Conservation (phyloP, 2,888 invertebrate genomes). For the Exocentrus adspersus region DNA sequence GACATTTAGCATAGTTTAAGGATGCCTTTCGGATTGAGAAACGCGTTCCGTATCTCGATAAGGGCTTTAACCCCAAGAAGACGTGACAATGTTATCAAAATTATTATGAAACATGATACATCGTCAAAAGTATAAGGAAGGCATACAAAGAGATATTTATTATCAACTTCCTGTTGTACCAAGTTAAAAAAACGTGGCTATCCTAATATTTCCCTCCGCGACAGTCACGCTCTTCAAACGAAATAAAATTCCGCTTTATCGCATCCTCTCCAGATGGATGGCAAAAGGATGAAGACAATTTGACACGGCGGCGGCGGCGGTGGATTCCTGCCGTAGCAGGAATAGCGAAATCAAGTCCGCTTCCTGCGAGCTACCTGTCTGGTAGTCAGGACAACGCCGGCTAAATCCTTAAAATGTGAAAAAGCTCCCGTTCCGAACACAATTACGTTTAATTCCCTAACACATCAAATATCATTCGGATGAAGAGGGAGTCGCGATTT, state of each 20-base stretch:
- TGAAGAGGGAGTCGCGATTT: conserved; percentile 21
- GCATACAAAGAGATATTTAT: no score
- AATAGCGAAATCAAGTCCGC: conserved; percentile 10
- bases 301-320: conserved; percentile 18
- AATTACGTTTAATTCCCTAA: conserved; percentile 28
- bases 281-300: conserved; percentile 25
- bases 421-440: conserved; percentile 18
- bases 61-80: no score
- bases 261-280: neutral
- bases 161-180: no score
- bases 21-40: no score
- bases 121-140: no score
- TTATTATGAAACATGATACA: no score
- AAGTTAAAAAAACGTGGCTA: no score
- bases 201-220: no score
- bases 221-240: neutral
- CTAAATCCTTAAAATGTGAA: conserved; percentile 27
- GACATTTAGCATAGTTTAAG: no score
- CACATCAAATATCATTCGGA: conserved; percentile 26
- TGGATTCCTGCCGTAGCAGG: conserved; percentile 11
- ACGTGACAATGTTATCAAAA: no score
- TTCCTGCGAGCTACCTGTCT: conserved; percentile 24
- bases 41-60: no score
- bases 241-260: conserved; percentile 8
- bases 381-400: conserved; percentile 26